Evolutionary conservation across 2,888 invertebrate species (phyloP), one percentile per base, ranked within the genome.

Genomic region (Mycalesis mineus): DNA sequence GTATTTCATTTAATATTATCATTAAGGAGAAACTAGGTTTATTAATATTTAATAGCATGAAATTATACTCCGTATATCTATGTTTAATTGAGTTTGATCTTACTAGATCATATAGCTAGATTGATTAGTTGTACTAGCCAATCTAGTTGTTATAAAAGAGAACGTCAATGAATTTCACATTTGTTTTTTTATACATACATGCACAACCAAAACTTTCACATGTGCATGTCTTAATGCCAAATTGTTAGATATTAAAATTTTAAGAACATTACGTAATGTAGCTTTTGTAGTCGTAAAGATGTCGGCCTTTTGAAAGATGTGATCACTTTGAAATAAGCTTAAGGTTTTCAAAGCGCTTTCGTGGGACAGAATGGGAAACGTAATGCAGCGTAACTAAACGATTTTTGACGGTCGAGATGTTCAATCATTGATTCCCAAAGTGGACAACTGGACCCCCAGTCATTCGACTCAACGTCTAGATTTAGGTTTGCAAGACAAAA

Each of bases 331-430:
- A 47, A 31, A 44, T 44, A 29, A 29, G 15, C 15, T 15, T 47
- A 37, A 28, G 11, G 37, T 13, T 39, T 39, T 39, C 13, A 8
- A 22, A 22, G 22, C 22, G 31, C n/a, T 17, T 48, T 57, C 45
- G 41, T 48, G 36, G 15, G 44, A 44, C 37, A 37, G 29, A 49
- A 57, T 31, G 15, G 17, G 31, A 42, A 50, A 54, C 50, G 13
- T 50, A 50, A 51, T 51, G 47, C 33, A 31, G 55, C 51, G 50
- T 55, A n/a, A 13, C 54, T 14, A 47, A 55, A 36, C 44, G 55
- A 51, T 59, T 59, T 28, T 55, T 28, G 51, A 37, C 50, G 44
- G 28, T 44, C 15, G 15, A 53, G 56, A 37, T n/a, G n/a, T n/a
- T n/a, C n/a, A n/a, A n/a, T n/a, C n/a, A n/a, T n/a, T n/a, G n/a